Evolutionary conservation across 2,113 vertebrate species (phyloP).

Genomic region (Bos javanicus): DNA sequence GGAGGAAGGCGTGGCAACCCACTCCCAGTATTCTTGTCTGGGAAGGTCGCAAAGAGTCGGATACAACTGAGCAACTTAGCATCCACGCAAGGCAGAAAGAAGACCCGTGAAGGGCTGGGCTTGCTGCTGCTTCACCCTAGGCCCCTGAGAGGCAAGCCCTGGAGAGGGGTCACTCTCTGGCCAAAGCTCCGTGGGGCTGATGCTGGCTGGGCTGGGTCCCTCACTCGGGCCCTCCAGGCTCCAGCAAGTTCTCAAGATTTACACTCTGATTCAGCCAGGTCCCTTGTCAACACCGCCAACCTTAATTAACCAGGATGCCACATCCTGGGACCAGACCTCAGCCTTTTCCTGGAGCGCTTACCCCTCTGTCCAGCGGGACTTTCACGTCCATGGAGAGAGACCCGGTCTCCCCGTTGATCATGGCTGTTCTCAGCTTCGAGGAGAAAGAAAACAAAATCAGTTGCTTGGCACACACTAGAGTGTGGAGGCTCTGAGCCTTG

Average conservation of each 20-base stretch:
- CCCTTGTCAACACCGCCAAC: not conserved
- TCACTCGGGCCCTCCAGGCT: not conserved
- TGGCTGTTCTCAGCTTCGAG: slow-evolving; percentile 91
- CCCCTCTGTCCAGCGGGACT: slow-evolving; percentile 93
- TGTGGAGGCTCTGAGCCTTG: not conserved
- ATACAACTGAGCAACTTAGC: not conserved
- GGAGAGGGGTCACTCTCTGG: fast-evolving
- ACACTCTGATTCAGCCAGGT: not conserved
- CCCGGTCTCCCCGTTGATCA: slow-evolving; percentile 96
- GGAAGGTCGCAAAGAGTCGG: not conserved
- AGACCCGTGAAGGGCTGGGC: not conserved
- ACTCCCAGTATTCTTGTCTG: not conserved
- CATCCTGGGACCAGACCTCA: not conserved
- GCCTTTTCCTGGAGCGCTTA: slow-evolving; percentile 68
- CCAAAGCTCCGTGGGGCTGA: not conserved
- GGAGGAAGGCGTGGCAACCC: not conserved
- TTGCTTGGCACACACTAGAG: not conserved
- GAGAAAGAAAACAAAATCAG: slow-evolving; percentile 50
- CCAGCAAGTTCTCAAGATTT: not conserved
- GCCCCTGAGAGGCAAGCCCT: not conserved
- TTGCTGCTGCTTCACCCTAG: fast-evolving
- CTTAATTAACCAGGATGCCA: not conserved
- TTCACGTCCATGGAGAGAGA: slow-evolving; percentile 91
- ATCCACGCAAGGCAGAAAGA: not conserved
- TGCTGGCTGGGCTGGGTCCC: fast-evolving